Base-by-base conservation (phyloP, 2,797 vertebrate species). In the Schizopygopsis malacanthus region DNA sequence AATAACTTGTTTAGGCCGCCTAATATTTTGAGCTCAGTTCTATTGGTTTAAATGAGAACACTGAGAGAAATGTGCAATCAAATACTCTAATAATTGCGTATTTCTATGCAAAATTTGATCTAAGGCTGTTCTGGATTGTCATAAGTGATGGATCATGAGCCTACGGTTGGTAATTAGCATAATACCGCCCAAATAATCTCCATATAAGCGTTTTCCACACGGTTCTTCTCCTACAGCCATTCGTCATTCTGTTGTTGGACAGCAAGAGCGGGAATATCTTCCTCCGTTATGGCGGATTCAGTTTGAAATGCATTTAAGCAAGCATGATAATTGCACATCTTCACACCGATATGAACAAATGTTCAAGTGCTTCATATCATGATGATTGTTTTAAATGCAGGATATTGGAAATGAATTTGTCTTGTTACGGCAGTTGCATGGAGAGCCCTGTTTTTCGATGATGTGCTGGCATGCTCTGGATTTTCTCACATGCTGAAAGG, bases 281-380 rank as follows among this genome's bases (percentile, higher is more conserved):
- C 56, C 71, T 50, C 28, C 13, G 7, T 65, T 65, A 45, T 52
- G 28, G 28, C 71, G 18, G 7, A 47, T 83, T 61, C 59, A 7
- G 33, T 67, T 20, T 63, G 8, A 63, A 83, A 50, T 50, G 81
- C 39, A 15, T 75, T 83, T 41, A 52, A 77, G 59, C 72, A 15
- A 12, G 45, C 59, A 4, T 83, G 56, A n/a, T 83, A 67, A 77
- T 50, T 63, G 8, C 82, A 52, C 61, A 83, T 63, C 41, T 43
- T 65, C 56, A 50, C 25, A 25, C 13, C 4, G 45, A 76, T 59
- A 28, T 59, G 50, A 50, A 59, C 39, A 56, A 61, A 45, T 10
- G 22, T 39, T 13, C 25, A 37, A 15, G 2, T 20, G 39, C 52
- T 63, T 72, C 47, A 41, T 79, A 15, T 76, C 7, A 39, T 54